These are phyloP conservation scores for Amblyopsis rosae DNA, from an alignment of 2,113 vertebrate genomes.

Conservation along the genomic window DNA sequence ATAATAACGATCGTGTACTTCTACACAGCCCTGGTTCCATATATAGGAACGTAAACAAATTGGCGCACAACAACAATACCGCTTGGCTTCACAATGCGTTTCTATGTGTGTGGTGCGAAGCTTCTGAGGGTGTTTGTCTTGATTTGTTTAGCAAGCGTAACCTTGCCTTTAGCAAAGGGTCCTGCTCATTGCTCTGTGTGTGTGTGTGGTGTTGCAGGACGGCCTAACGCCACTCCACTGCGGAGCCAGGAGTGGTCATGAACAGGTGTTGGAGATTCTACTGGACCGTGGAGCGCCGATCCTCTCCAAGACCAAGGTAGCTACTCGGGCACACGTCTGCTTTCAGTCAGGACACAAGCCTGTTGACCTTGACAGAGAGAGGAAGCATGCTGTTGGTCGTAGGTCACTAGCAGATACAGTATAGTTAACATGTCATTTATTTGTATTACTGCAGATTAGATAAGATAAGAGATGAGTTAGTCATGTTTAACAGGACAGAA, in stretches of 20 bases:
- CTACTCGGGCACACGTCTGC: neutral
- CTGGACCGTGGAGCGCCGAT: slow-evolving; percentile 94
- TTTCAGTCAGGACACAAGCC: neutral
- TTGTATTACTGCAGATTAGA: neutral
- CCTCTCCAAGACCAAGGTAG: slow-evolving; percentile 97
- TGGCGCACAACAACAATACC: too few species aligned
- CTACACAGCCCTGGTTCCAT: too few species aligned
- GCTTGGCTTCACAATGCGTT: too few species aligned
- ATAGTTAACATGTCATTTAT: neutral
- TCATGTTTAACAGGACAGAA: slow-evolving; percentile 9
- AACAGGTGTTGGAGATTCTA: slow-evolving; percentile 96
- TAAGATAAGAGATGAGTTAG: neutral
- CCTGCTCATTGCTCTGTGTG: neutral
- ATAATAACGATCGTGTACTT: too few species aligned
- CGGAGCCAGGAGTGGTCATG: slow-evolving; percentile 93
- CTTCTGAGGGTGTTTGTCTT: too few species aligned
- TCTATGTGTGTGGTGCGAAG: too few species aligned
- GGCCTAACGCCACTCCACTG: slow-evolving; percentile 96
- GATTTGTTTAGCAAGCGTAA: too few species aligned
- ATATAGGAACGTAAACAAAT: too few species aligned
- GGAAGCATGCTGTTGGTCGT: neutral
- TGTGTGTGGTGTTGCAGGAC: slow-evolving; percentile 75
- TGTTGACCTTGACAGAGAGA: neutral
- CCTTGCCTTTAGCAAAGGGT: too few species aligned
- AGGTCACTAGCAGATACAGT: neutral